Conservation (phyloP, 2,113 vertebrate genomes). For the Xenopus laevis region DNA sequence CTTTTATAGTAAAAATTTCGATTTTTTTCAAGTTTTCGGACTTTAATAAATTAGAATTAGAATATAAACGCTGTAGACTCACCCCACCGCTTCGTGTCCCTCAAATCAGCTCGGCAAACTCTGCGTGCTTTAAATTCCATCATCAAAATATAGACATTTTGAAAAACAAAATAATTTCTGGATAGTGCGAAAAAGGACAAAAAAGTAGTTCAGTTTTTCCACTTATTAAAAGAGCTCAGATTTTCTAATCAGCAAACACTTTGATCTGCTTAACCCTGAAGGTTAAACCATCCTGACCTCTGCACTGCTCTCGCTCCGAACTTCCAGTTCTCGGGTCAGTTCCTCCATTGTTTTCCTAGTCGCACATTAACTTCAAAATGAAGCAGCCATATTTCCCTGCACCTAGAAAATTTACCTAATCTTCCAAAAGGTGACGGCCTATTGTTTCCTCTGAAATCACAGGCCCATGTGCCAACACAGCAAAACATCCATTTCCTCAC, state of each 20-base stretch:
- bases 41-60: too few species aligned
- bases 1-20: too few species aligned
- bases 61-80: too few species aligned
- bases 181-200: background rate
- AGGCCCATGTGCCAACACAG: slow-evolving; percentile 62
- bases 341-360: slow-evolving; percentile 67
- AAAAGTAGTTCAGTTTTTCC: slow-evolving; percentile 54
- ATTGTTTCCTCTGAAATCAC: slow-evolving; percentile 61
- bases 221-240: slow-evolving; percentile 62
- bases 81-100: too few species aligned
- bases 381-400: slow-evolving; percentile 61
- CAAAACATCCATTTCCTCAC: slow-evolving; percentile 67
- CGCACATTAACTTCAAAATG: slow-evolving; percentile 71
- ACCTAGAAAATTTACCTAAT: slow-evolving; percentile 66
- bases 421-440: slow-evolving; percentile 60
- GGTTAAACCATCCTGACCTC: slow-evolving; percentile 69
- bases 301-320: slow-evolving; percentile 58
- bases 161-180: too few species aligned
- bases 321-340: slow-evolving; percentile 60
- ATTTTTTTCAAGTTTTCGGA: too few species aligned
- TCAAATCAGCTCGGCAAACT: too few species aligned
- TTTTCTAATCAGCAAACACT: slow-evolving; percentile 61
- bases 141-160: too few species aligned
- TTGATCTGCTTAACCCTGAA: slow-evolving; percentile 75
- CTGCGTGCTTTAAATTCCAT: too few species aligned